Evolutionary conservation across 1,140 invertebrate species (phyloP).

Genomic region (Brachionus sp.): DNA sequence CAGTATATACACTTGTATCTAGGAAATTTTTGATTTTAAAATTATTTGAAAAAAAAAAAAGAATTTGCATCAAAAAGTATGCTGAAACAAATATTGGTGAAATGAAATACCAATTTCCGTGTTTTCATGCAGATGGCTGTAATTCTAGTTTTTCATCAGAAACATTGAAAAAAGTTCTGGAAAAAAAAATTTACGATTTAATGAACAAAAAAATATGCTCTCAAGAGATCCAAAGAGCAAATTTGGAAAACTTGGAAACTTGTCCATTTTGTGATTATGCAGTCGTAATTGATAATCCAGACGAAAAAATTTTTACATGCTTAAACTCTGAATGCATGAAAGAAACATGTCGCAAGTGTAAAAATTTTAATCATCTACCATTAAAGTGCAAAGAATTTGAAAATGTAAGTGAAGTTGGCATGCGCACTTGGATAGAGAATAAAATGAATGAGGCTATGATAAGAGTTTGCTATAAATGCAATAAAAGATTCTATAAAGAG

Average conservation of each 20-base stretch:
- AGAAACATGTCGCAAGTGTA: conserved; percentile 66
- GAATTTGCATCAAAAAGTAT: conserved; percentile 60
- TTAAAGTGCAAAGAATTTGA: conserved; percentile 66
- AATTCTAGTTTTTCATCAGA: conserved; percentile 50
- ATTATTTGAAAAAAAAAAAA: neutral
- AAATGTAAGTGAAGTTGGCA: conserved; percentile 62
- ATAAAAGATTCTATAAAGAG: conserved; percentile 65
- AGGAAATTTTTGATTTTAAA: too few relatives aligned
- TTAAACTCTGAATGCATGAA: conserved; percentile 67
- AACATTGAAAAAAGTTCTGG: conserved; percentile 57
- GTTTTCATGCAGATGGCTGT: conserved; percentile 59
- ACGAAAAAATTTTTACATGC: conserved; percentile 67
- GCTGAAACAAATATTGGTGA: conserved; percentile 62
- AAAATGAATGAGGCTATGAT: conserved; percentile 68
- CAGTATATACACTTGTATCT: conserved; percentile 49
- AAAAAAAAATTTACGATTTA: conserved; percentile 63
- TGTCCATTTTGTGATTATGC: neutral
- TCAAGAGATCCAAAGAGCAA: conserved; percentile 65
- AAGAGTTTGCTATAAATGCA: conserved; percentile 65
- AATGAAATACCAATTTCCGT: conserved; percentile 61
- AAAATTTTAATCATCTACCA: conserved; percentile 67
- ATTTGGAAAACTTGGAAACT: conserved; percentile 62
- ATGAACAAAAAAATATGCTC: conserved; percentile 62
- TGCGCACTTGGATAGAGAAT: conserved; percentile 65
- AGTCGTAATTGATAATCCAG: conserved; percentile 51